phyloP scores from a whole-genome alignment of 2,797 vertebrate species.

The Heliangelus exortis region DNA sequence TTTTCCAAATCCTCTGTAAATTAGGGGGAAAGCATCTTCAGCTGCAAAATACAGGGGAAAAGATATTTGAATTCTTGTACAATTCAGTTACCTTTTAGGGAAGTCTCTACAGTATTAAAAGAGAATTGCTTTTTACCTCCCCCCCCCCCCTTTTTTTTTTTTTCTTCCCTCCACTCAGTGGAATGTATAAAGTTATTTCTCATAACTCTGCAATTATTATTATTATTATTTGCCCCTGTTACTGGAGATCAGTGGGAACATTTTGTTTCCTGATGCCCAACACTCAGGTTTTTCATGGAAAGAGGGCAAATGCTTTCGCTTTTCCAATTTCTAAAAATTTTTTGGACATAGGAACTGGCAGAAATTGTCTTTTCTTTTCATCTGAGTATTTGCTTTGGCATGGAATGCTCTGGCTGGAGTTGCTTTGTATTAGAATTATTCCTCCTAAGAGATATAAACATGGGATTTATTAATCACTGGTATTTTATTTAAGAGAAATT shows the following conservation, averaged over 20 bases:
- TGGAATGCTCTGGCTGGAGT: constrained; percentile 34
- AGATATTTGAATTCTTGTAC: background rate
- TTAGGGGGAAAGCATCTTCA: background rate
- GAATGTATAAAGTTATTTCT: constrained; percentile 4
- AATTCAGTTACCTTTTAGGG: background rate
- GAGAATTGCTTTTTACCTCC: background rate
- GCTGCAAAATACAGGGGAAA: background rate
- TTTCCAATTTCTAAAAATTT: constrained; percentile 49
- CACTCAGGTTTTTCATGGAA: constrained; percentile 14
- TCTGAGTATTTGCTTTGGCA: constrained; percentile 74
- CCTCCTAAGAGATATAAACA: constrained; percentile 70
- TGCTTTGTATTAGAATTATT: constrained; percentile 63
- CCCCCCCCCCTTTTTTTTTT: background rate
- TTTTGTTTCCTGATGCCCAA: constrained; percentile 53
- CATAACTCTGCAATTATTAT: constrained; percentile 13
- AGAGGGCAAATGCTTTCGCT: constrained; percentile 52
- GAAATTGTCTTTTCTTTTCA: constrained; percentile 43
- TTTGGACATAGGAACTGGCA: constrained; percentile 66
- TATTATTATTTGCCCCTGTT: constrained; percentile 48
- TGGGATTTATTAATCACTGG: constrained; percentile 73
- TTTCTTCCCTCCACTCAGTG: background rate
- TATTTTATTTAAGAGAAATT: constrained; percentile 66
- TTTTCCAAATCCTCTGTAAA: background rate
- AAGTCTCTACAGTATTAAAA: background rate
- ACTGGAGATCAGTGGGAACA: constrained; percentile 30